Evolutionary conservation across 2,888 invertebrate genomes (phyloP), one percentile per base, ranked within the genome.

Genomic region (Anagyrus pseudococci): DNA sequence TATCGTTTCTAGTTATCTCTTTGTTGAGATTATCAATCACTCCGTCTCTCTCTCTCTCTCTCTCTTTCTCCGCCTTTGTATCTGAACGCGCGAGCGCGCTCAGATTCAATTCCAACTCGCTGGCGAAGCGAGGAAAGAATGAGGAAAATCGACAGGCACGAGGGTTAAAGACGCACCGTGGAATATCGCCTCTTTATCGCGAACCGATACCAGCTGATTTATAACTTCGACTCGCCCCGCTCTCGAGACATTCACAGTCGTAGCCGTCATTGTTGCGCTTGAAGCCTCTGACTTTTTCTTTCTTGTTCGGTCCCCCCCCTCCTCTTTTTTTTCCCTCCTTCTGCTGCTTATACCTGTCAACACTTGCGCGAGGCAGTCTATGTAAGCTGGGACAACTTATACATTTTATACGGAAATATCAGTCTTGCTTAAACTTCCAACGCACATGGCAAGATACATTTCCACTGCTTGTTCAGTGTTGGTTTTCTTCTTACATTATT

Each of bases 211-310:
- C 13, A 10, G 6, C 29, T 29, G 29, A 29, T 29, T 29, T 29
- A 29, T 29, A 4, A 29, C 4, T 10, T 4, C 29, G 29, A 4
- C 10, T 10, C 10, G 6, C 4, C 29, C 43, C 43, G 1, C 19
- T 13, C 17, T 43, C 43, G 49, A 20, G 46, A 41, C 40, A 56
- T 61, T 61, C 61, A 29, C 44, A 56, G 49, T 50, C 46, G 50
- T 55, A 56, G 49, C 44, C 46, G 50, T 55, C 50, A 56, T 52
- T 56, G 50, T 56, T 56, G 50, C 20, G 17, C 26, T 13, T 41
- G 20, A 25, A 41, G 1, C 41, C 23, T 33, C 40, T 53, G 26
- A 57, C 26, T 20, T 53, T 47, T 40, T 47, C n/a, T 41, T 49
- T 19, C 33, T 53, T 40, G 26, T 41, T 4, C 10, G n/a, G 17